Conservation (phyloP, 2,113 vertebrate species). For the Cynopterus brachyotis region DNA sequence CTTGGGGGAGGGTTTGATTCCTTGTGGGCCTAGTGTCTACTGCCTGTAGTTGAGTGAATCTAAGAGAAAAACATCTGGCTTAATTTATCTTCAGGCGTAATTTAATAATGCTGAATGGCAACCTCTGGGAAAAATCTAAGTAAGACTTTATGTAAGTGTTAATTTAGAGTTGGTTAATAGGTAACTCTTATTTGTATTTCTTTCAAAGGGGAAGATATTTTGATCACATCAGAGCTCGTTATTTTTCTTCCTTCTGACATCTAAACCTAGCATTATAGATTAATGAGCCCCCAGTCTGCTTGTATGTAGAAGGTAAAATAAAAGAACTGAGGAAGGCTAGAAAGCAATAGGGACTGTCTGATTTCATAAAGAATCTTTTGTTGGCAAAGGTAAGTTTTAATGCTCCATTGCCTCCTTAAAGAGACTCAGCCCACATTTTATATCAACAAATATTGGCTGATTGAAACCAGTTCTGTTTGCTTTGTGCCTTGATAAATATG, state of each 20-base stretch:
- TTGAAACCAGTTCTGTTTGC: conserved; percentile 45
- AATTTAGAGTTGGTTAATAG: conserved; percentile 52
- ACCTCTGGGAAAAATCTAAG: conserved; percentile 44
- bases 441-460: conserved; percentile 38
- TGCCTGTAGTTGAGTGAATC: not conserved
- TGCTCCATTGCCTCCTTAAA: conserved; percentile 23
- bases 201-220: conserved; percentile 38
- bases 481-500: not conserved
- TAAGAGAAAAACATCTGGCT: conserved; percentile 42
- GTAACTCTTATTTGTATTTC: conserved; percentile 26
- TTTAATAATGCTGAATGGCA: conserved; percentile 43
- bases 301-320: conserved; percentile 20
- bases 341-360: not conserved
- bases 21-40: not conserved
- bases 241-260: conserved; percentile 46
- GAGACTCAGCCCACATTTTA: not conserved
- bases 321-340: not conserved
- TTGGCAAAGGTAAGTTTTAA: conserved; percentile 53
- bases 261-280: not conserved
- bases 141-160: conserved; percentile 16
- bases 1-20: not conserved
- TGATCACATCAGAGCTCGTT: conserved; percentile 26
- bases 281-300: not conserved
- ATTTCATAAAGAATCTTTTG: conserved; percentile 46
- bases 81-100: conserved; percentile 58